A percentile compares a stretch with the other conserved stretches of the same genome.
phyloP scores from a whole-genome alignment of 2,888 invertebrate species.

The Papilio elwesi region DNA sequence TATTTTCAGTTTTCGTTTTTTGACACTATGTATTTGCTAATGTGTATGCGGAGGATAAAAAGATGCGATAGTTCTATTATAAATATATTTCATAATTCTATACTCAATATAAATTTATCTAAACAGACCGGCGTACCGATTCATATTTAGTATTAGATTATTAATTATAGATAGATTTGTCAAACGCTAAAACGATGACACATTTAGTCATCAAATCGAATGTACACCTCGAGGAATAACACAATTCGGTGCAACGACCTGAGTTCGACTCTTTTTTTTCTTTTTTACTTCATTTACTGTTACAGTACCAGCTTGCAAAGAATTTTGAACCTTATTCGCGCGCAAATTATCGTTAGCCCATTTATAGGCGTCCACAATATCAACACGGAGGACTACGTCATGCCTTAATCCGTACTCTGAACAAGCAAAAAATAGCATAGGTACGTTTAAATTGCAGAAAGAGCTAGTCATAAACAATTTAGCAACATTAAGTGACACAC shows the following conservation, averaged over 20 bases:
- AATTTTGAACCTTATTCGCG: conserved; percentile 37
- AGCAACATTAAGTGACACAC: background rate
- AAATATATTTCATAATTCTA: too few relatives aligned
- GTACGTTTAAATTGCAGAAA: conserved; percentile 21
- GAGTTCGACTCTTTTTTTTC: conserved; percentile 26
- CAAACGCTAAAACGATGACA: background rate
- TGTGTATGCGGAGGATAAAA: too few relatives aligned
- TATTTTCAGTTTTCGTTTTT: too few relatives aligned
- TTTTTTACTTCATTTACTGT: conserved; percentile 38
- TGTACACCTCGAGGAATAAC: conserved; percentile 35
- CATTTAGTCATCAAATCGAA: conserved; percentile 32
- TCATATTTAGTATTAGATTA: background rate
- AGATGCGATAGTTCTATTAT: too few relatives aligned
- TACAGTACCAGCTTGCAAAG: conserved; percentile 28
- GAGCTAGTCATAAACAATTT: conserved; percentile 28
- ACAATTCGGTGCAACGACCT: conserved; percentile 38
- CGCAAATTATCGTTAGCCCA: conserved; percentile 4
- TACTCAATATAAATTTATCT: background rate
- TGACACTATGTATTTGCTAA: too few relatives aligned
- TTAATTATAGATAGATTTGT: too few relatives aligned
- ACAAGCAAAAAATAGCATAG: conserved; percentile 35
- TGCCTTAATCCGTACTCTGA: conserved; percentile 37
- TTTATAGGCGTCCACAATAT: conserved; percentile 24
- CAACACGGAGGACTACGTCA: conserved; percentile 37
- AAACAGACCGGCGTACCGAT: background rate